Percentiles rank a stretch among this genome's conserved stretches.
Evolutionary conservation across 2,113 vertebrate species (phyloP).

Genomic region (Aspiorhynchus laticeps): DNA sequence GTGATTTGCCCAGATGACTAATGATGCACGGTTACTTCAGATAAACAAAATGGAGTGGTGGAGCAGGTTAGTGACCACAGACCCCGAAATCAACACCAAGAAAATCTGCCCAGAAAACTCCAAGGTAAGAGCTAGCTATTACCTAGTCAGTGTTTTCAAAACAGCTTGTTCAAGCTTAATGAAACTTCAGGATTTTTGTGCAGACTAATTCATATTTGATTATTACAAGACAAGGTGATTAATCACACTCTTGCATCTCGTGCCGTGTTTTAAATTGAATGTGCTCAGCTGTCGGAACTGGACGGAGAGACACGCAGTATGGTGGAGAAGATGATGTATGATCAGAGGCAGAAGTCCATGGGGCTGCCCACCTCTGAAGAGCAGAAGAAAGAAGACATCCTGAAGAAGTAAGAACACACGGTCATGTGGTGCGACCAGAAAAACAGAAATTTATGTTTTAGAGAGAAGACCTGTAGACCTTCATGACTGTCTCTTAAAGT

Average conservation of each 20-base stretch:
- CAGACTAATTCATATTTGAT: background rate
- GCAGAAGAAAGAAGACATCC: constrained; percentile 98
- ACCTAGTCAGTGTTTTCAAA: background rate
- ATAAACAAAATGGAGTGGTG: constrained; percentile 99
- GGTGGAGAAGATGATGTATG: constrained; percentile 99
- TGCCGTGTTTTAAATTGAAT: background rate
- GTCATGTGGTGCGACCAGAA: background rate
- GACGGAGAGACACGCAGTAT: constrained; percentile 97
- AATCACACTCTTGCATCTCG: background rate
- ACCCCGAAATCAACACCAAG: constrained; percentile 97
- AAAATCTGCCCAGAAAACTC: constrained; percentile 98
- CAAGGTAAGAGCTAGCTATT: constrained; percentile 78
- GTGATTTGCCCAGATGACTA: too few relatives aligned
- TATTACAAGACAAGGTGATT: background rate
- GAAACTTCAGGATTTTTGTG: background rate
- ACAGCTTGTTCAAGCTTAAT: background rate
- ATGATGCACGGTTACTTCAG: constrained; percentile 65
- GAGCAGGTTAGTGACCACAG: constrained; percentile 87
- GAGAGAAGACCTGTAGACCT: too few relatives aligned
- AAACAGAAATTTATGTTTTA: too few relatives aligned
- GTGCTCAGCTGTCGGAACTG: constrained; percentile 89
- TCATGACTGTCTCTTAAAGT: too few relatives aligned
- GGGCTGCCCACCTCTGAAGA: constrained; percentile 97
- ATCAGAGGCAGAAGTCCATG: constrained; percentile 98
- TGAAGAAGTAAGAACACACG: constrained; percentile 88